phyloP scores from a whole-genome alignment of 2,888 invertebrate genomes.

The Leptinotarsa peninsularis region DNA sequence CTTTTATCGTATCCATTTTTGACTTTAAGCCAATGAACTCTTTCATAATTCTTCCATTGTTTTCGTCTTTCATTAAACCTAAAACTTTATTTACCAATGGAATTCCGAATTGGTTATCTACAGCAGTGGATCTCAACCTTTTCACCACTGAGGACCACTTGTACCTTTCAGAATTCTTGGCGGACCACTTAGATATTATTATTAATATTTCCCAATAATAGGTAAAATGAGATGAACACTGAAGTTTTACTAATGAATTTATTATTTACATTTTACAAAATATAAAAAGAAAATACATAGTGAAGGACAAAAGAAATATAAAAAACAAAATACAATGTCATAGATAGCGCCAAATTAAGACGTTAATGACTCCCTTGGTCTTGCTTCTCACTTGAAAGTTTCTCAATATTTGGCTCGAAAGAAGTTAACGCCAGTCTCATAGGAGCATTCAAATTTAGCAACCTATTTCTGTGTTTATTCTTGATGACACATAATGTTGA shows the following conservation, averaged over 20 bases:
- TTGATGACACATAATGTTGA: background rate
- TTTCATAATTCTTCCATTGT: no score
- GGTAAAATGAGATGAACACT: slow-evolving; percentile 21
- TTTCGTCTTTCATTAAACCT: no score
- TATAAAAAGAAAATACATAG: slow-evolving; percentile 19
- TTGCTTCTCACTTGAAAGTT: no score
- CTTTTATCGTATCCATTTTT: no score
- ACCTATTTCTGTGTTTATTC: slow-evolving; percentile 22
- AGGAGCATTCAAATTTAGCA: slow-evolving; percentile 22
- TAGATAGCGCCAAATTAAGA: slow-evolving; percentile 22
- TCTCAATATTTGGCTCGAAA: no score
- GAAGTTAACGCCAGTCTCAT: slow-evolving; percentile 1
- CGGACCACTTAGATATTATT: background rate
- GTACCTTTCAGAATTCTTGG: slow-evolving; percentile 11
- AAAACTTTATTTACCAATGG: no score
- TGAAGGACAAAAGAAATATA: slow-evolving; percentile 19
- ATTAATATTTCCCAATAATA: slow-evolving; percentile 18
- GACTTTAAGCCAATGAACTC: no score
- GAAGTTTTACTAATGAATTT: slow-evolving; percentile 5
- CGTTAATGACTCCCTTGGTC: slow-evolving; percentile 22
- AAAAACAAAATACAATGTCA: background rate
- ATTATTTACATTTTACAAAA: slow-evolving; percentile 1
- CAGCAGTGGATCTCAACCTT: slow-evolving; percentile 5
- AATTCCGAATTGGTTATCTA: no score
- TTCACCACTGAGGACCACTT: slow-evolving; percentile 23